Base-by-base conservation (phyloP, 2,113 vertebrate genomes). In the Thunnus thynnus region DNA sequence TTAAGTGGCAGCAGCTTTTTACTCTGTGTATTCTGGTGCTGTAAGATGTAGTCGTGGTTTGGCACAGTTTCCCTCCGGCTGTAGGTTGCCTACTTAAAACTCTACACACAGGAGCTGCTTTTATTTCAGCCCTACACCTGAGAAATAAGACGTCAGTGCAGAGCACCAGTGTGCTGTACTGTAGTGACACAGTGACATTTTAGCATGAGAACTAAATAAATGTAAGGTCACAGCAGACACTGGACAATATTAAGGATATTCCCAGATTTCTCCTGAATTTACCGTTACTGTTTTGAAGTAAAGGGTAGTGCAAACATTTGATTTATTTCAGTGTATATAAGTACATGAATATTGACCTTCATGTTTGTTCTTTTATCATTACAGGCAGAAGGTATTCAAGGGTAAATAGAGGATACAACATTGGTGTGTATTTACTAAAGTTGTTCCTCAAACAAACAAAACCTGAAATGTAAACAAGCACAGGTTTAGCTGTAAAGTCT, bases 401-500 rank as follows among this genome's bases (percentile, higher is more conserved):
- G 13, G 1, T 71, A 68, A 84, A 83, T 75, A 71, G 48, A 58
- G 44, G 54, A 75, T 62, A 4, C 11, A 3, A 13, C 51, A 67
- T 68, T 57, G 70, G 76, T 56, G 62, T 62, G 60, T 73, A 22
- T 78, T 81, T 51, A 56, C 54, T 13, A 20, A 18, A 68, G 62
- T 27, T 51, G 17, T 50, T 36, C 18, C 3, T 2, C 36, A 48
- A 62, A 69, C 60, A 44, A 79, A 72, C 70, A 64, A 60, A 56
- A 54, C 58, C 56, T 44, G n/a, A 7, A 57, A 83, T 57, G 62
- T 56, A 78, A 90, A 89, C 72, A 89, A 81, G 16, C 54, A 16
- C 60, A 70, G 76, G 69, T 90, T 91, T 46, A 61, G 72, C 66
- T 73, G 16, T 30, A 32, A 76, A 86, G 71, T 82, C 80, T 73